Evolutionary conservation across 2,113 vertebrate species (phyloP).

Genomic region (Gallinago media): DNA sequence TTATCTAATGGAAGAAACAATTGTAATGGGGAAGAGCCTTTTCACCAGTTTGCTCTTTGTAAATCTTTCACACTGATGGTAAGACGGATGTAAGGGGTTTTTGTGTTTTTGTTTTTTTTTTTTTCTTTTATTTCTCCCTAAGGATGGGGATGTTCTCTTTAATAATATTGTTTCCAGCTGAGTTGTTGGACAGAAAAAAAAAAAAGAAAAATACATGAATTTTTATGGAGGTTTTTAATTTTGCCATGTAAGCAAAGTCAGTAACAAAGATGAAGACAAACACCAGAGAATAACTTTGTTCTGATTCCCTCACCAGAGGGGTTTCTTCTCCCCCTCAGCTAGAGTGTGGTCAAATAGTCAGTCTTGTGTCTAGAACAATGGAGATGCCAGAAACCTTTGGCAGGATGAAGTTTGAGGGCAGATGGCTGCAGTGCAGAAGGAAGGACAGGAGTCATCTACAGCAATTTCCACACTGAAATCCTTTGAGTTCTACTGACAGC

Average conservation of each 20-base stretch:
- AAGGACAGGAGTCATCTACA: constrained; percentile 23
- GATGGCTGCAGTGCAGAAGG: constrained; percentile 38
- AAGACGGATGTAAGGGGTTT: neutral
- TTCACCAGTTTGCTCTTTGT: neutral
- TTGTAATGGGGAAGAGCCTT: neutral
- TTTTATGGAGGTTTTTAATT: neutral
- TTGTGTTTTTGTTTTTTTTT: accelerated
- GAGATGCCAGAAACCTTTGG: constrained; percentile 45
- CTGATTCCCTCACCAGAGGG: neutral
- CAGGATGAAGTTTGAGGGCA: constrained; percentile 59
- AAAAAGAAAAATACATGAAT: neutral
- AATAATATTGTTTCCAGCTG: neutral
- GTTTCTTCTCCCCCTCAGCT: neutral
- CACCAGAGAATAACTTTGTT: neutral
- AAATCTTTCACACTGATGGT: accelerated
- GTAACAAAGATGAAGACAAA: neutral
- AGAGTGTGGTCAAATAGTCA: neutral
- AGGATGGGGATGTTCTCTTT: neutral
- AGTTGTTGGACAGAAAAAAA: neutral
- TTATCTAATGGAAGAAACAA: neutral
- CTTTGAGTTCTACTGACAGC: constrained; percentile 61
- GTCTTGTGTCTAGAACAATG: constrained; percentile 39
- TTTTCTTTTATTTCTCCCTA: accelerated
- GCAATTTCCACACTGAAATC: constrained; percentile 33
- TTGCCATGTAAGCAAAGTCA: neutral